These are phyloP conservation scores for Hydropsyche tenuis DNA, from an alignment of 1,140 invertebrate species.

Conservation along the genomic window DNA sequence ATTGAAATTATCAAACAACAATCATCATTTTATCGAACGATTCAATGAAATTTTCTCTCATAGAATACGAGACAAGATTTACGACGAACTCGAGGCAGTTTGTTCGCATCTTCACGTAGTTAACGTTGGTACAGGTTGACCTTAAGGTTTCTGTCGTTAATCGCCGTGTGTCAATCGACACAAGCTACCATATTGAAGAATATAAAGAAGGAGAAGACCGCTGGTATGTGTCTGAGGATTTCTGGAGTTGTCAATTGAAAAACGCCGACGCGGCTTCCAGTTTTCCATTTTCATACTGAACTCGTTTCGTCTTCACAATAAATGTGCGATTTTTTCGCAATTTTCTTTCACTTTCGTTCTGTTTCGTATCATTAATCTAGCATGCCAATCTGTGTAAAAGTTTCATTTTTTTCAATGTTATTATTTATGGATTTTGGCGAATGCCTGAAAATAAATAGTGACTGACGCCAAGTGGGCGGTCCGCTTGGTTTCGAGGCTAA, in stretches of 20 bases:
- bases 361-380: too few species aligned
- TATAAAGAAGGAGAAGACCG: too few species aligned
- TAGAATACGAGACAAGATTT: neutral
- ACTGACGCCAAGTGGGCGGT: neutral
- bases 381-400: too few species aligned
- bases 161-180: neutral
- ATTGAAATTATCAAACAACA: too few species aligned
- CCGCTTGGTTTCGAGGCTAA: neutral
- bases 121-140: neutral
- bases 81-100: neutral
- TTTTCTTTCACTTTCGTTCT: neutral
- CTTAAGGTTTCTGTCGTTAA: neutral
- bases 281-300: neutral
- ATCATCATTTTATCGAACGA: too few species aligned
- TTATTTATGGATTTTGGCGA: neutral
- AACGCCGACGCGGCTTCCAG: neutral
- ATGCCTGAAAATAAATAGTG: neutral
- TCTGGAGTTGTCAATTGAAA: neutral
- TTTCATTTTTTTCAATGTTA: too few species aligned
- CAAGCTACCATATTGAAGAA: too few species aligned
- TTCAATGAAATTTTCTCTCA: neutral
- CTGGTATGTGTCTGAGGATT: neutral
- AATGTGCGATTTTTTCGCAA: neutral
- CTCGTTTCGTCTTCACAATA: neutral
- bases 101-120: neutral